Conservation (phyloP, 2,888 invertebrate genomes). For the Adineta ricciae region DNA sequence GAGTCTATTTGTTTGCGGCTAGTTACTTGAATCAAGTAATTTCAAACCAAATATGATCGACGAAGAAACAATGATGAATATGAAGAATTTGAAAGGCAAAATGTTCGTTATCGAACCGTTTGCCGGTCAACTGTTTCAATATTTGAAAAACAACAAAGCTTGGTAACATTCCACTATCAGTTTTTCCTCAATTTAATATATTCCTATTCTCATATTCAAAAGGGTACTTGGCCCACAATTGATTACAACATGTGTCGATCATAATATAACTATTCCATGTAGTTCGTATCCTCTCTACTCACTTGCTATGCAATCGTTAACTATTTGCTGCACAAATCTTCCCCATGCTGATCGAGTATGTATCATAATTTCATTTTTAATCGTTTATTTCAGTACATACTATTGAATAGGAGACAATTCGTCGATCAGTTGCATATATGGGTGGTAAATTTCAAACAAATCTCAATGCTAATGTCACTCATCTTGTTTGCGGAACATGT, state of each 20-base stretch:
- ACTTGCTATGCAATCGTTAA: conserved; percentile 29
- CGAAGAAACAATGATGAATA: neutral
- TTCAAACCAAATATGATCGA: conserved; percentile 8
- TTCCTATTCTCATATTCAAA: neutral
- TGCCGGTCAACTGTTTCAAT: neutral
- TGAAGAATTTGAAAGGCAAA: neutral
- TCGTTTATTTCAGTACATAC: neutral
- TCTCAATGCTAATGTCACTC: neutral
- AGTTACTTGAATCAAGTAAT: conserved; percentile 12
- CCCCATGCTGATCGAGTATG: conserved; percentile 24
- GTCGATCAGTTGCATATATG: conserved; percentile 16
- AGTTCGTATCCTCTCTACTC: conserved; percentile 27
- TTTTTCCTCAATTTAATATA: neutral
- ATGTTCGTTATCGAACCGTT: conserved; percentile 19
- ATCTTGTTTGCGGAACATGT: neutral
- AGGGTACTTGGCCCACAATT: conserved; percentile 14
- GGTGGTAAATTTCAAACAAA: conserved; percentile 11
- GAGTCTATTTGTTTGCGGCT: neutral
- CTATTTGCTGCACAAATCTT: conserved; percentile 31
- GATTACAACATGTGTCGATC: conserved; percentile 9
- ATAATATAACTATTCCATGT: conserved; percentile 6
- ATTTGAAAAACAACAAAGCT: neutral
- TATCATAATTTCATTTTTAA: no score
- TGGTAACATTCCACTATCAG: neutral
- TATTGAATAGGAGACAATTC: neutral